Conservation (phyloP, 1,140 invertebrate genomes). For the Sarcophaga peregrina region DNA sequence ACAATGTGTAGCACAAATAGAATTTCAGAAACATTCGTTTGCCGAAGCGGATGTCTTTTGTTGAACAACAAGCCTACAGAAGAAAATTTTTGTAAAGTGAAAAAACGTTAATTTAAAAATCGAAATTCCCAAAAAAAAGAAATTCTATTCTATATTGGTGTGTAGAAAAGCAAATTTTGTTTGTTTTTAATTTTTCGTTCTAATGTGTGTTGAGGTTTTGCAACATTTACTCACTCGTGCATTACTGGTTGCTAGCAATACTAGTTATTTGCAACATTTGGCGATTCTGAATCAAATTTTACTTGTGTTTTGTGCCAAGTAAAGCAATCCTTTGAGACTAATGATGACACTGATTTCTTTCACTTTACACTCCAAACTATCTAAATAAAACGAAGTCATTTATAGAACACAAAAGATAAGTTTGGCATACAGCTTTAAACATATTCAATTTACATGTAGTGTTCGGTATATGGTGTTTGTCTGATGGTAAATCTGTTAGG, state of each 20-base stretch:
- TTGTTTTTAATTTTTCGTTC: too few species aligned
- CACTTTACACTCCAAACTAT: not conserved
- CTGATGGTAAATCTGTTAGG: not conserved
- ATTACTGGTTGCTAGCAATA: too few species aligned
- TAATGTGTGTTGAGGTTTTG: too few species aligned
- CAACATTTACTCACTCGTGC: too few species aligned
- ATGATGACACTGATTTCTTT: constrained; percentile 37
- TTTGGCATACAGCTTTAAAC: not conserved
- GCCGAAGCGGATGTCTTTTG: not conserved
- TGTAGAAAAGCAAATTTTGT: too few species aligned
- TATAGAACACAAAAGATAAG: too few species aligned
- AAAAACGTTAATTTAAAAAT: too few species aligned
- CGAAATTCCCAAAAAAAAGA: too few species aligned
- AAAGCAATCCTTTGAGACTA: constrained; percentile 27
- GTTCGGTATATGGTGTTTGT: not conserved
- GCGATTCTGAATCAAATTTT: not conserved
- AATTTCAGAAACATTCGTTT: not conserved
- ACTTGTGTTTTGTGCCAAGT: not conserved
- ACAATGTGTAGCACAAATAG: not conserved
- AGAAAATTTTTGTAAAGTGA: too few species aligned
- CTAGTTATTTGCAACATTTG: too few species aligned
- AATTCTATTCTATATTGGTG: too few species aligned
- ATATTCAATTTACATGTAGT: not conserved
- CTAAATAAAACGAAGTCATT: not conserved
- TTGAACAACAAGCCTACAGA: not conserved